These are phyloP conservation scores for Cephalopholis sonnerati DNA, from an alignment of 2,113 vertebrate species.

Conservation along the genomic window DNA sequence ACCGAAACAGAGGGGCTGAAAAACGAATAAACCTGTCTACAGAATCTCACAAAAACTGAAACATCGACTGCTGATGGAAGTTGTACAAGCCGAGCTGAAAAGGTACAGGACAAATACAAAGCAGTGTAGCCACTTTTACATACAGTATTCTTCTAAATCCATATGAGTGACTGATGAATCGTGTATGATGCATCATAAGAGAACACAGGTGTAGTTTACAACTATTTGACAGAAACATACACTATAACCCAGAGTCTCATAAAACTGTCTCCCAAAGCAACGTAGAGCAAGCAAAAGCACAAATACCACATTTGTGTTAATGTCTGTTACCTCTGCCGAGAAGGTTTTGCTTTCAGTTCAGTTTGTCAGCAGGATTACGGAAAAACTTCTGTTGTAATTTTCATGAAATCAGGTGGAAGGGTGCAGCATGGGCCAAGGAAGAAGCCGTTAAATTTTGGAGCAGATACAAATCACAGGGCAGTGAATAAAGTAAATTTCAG, in stretches of 20 bases:
- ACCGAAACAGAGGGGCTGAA: constrained; percentile 4
- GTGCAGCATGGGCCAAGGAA: too few relatives aligned
- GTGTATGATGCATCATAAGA: constrained; percentile 4
- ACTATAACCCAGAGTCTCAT: not conserved
- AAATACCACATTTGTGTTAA: not conserved
- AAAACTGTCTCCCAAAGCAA: constrained; percentile 5
- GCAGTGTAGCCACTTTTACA: not conserved
- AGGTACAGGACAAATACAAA: not conserved
- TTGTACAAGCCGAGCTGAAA: constrained; percentile 5
- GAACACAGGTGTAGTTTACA: not conserved
- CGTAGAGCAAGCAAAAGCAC: constrained; percentile 11
- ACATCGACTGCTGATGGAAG: constrained; percentile 5
- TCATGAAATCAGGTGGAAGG: too few relatives aligned
- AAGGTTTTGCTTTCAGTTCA: too few relatives aligned
- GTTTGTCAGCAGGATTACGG: too few relatives aligned
- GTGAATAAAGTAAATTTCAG: too few relatives aligned
- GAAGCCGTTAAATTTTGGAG: too few relatives aligned
- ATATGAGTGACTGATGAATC: not conserved
- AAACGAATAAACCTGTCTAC: not conserved
- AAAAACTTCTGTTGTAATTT: too few relatives aligned
- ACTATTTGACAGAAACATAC: constrained; percentile 7
- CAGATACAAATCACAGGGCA: too few relatives aligned
- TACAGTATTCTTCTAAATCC: constrained; percentile 14
- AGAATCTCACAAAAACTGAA: constrained; percentile 14
- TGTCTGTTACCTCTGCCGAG: not conserved